Evolutionary conservation across 2,888 invertebrate species (phyloP).

Genomic region (Ceriagrion tenellum): DNA sequence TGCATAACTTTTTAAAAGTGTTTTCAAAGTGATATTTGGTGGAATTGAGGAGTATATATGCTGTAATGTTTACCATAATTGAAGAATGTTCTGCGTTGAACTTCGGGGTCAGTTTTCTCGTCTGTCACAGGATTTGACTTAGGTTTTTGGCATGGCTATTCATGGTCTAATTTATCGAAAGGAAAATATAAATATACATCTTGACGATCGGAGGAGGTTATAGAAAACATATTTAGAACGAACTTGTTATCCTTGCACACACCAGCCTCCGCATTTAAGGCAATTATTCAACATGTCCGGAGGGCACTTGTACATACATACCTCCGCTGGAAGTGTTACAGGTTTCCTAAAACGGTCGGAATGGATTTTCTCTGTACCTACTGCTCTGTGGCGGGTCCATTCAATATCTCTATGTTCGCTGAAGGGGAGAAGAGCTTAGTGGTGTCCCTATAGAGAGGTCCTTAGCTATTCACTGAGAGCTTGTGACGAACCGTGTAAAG

Average conservation of each 20-base stretch:
- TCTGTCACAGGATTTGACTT: too few relatives aligned
- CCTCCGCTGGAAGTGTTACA: neutral
- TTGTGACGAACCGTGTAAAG: slow-evolving; percentile 37
- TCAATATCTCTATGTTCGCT: neutral
- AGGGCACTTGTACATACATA: neutral
- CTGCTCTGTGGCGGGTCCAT: neutral
- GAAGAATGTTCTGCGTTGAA: too few relatives aligned
- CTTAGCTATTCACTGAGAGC: slow-evolving; percentile 31
- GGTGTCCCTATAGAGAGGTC: slow-evolving; percentile 27
- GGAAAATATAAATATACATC: too few relatives aligned
- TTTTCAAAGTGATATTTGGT: too few relatives aligned
- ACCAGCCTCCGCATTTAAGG: neutral
- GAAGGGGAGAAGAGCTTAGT: slow-evolving; percentile 1
- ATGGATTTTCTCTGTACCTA: slow-evolving; percentile 1
- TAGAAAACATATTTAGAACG: neutral
- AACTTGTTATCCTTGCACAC: neutral
- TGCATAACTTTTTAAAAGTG: too few relatives aligned
- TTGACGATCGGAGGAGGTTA: too few relatives aligned
- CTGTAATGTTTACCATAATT: too few relatives aligned
- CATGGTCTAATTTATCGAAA: too few relatives aligned
- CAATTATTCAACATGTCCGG: neutral
- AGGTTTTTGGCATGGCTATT: too few relatives aligned
- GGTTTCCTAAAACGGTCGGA: slow-evolving; percentile 19
- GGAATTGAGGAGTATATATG: too few relatives aligned
- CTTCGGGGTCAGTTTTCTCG: too few relatives aligned